Conservation (phyloP, 2,888 invertebrate genomes). For the Carcina quercana region DNA sequence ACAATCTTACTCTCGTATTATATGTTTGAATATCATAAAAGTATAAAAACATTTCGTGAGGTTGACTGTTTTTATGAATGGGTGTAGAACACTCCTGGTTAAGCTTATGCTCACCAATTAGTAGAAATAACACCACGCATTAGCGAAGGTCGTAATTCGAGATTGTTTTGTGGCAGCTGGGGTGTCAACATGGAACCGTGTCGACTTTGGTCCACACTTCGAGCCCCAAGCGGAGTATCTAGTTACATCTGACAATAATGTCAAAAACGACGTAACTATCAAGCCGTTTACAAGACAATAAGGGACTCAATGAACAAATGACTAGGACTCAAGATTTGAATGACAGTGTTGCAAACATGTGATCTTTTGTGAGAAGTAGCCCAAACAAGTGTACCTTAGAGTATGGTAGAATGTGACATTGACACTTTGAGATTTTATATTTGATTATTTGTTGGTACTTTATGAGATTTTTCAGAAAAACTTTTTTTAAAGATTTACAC, state of each 20-base stretch:
- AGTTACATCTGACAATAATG: slow-evolving; percentile 12
- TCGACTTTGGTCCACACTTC: slow-evolving; percentile 19
- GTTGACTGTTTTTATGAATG: too few relatives aligned
- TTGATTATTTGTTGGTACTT: too few relatives aligned
- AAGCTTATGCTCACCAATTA: slow-evolving; percentile 19
- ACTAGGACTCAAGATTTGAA: neutral
- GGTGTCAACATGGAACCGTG: slow-evolving; percentile 16
- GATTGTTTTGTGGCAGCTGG: slow-evolving; percentile 21
- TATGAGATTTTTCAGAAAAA: too few relatives aligned
- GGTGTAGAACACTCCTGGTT: too few relatives aligned
- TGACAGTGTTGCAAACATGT: slow-evolving; percentile 8
- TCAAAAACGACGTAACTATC: slow-evolving; percentile 8
- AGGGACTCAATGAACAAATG: slow-evolving; percentile 4
- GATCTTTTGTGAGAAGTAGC: slow-evolving; percentile 5
- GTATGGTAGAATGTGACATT: slow-evolving; percentile 21
- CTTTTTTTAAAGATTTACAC: too few relatives aligned
- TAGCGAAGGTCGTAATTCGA: slow-evolving; percentile 22
- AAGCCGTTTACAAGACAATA: slow-evolving; percentile 6
- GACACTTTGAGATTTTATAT: slow-evolving; percentile 20
- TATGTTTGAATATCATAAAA: too few relatives aligned
- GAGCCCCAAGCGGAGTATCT: slow-evolving; percentile 17
- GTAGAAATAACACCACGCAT: slow-evolving; percentile 23
- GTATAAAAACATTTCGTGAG: too few relatives aligned
- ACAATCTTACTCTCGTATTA: too few relatives aligned
- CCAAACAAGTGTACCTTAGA: slow-evolving; percentile 10